Percentiles rank a stretch among this genome's conserved stretches.
Conservation (phyloP, 2,888 invertebrate species). For the Nymphalis urticae region DNA sequence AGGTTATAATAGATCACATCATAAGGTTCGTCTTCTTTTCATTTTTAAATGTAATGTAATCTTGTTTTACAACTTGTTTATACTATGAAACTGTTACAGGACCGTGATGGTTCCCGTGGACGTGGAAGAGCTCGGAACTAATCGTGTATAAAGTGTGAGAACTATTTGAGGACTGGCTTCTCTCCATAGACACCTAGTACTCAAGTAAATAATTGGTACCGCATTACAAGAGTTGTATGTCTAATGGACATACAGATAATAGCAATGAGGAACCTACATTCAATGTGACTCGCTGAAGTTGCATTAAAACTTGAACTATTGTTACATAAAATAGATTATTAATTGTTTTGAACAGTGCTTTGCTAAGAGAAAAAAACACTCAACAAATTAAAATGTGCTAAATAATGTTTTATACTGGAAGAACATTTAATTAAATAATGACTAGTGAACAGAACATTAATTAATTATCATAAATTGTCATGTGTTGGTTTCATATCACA, state of each 20-base stretch:
- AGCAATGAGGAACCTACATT: slow-evolving; percentile 53
- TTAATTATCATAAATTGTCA: slow-evolving; percentile 62
- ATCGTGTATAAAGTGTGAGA: slow-evolving; percentile 59
- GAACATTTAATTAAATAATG: slow-evolving; percentile 74
- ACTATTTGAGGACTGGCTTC: slow-evolving; percentile 76
- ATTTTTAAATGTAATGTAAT: neutral
- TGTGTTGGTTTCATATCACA: slow-evolving; percentile 57
- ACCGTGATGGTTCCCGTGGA: slow-evolving; percentile 74
- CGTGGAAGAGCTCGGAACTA: slow-evolving; percentile 76
- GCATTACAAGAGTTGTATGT: slow-evolving; percentile 64
- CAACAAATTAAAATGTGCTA: slow-evolving; percentile 80
- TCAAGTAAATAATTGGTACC: slow-evolving; percentile 73
- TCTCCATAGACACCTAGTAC: slow-evolving; percentile 80
- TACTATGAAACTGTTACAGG: slow-evolving; percentile 56
- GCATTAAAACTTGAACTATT: slow-evolving; percentile 73
- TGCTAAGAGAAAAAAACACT: slow-evolving; percentile 70
- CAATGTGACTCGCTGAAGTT: slow-evolving; percentile 59
- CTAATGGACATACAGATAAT: slow-evolving; percentile 52
- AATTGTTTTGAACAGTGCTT: slow-evolving; percentile 80
- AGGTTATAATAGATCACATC: slow-evolving; percentile 64
- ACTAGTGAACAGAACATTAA: slow-evolving; percentile 79
- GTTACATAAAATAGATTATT: slow-evolving; percentile 73
- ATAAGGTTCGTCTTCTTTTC: slow-evolving; percentile 50
- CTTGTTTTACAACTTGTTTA: neutral
- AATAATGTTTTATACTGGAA: slow-evolving; percentile 77